These are phyloP conservation scores for Pissodes strobi DNA, from an alignment of 1,140 invertebrate genomes.

Conservation along the genomic window DNA sequence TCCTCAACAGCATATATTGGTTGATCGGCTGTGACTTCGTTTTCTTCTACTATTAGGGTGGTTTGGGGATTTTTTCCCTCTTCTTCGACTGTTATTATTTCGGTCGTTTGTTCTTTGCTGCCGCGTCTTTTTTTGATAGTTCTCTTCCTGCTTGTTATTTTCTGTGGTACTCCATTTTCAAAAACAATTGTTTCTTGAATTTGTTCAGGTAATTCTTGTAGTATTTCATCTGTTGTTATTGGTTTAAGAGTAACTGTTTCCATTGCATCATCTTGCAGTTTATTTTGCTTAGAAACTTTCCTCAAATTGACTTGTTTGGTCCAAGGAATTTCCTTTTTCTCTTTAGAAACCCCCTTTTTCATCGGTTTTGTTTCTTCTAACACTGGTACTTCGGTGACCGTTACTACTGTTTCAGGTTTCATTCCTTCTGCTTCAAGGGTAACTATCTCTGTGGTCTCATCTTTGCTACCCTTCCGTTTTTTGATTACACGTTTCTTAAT, in stretches of 20 bases:
- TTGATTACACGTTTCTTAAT: conserved; percentile 42
- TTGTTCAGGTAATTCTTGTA: conserved; percentile 55
- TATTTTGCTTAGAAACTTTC: conserved; percentile 38
- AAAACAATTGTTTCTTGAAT: conserved; percentile 48
- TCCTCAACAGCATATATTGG: conserved; percentile 48
- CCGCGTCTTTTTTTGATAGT: conserved; percentile 50
- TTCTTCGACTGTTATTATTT: conserved; percentile 52
- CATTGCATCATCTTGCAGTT: not conserved
- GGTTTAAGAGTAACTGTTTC: conserved; percentile 19
- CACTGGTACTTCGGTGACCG: conserved; percentile 58
- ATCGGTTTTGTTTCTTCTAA: conserved; percentile 54
- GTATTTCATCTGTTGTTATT: conserved; percentile 43
- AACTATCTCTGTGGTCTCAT: conserved; percentile 47
- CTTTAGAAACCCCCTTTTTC: conserved; percentile 46
- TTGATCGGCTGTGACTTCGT: conserved; percentile 10
- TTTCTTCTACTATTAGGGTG: conserved; percentile 51
- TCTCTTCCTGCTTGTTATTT: conserved; percentile 49
- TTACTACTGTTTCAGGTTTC: conserved; percentile 54
- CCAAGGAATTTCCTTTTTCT: conserved; percentile 39
- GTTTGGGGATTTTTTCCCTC: conserved; percentile 47
- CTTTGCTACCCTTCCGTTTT: conserved; percentile 46
- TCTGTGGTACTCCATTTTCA: conserved; percentile 42
- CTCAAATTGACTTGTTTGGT: too few relatives aligned
- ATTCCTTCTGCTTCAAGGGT: conserved; percentile 50
- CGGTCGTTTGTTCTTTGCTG: conserved; percentile 44